Percentiles rank a stretch among this genome's conserved stretches.
These are phyloP conservation scores for Agrilus mali DNA, from an alignment of 2,888 invertebrate genomes.

Conservation along the genomic window DNA sequence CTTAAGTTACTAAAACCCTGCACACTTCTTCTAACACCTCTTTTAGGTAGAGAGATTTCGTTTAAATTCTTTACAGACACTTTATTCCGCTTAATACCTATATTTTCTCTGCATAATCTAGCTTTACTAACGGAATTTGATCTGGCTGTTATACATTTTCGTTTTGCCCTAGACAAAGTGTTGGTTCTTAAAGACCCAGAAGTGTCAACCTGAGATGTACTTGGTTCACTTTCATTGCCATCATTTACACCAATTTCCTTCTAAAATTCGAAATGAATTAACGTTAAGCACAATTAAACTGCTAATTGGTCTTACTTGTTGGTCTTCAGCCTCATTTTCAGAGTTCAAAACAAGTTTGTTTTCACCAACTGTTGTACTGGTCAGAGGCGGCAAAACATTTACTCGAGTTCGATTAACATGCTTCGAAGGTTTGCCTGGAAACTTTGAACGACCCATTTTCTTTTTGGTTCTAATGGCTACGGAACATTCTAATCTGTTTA, in stretches of 20 bases:
- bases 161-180: too few species aligned
- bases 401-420: conserved; percentile 76
- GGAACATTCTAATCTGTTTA: too few species aligned
- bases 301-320: conserved; percentile 29
- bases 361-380: conserved; percentile 25
- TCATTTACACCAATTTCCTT: too few species aligned
- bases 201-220: too few species aligned
- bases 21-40: conserved; percentile 13
- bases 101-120: too few species aligned
- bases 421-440: conserved; percentile 81
- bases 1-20: conserved; percentile 12
- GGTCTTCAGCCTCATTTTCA: conserved; percentile 27
- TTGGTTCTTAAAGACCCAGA: too few species aligned
- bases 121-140: too few species aligned
- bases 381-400: conserved; percentile 51
- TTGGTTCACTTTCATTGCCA: too few species aligned
- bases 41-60: conserved; percentile 5
- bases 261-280: neutral
- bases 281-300: neutral
- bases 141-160: conserved; percentile 1
- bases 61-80: too few species aligned
- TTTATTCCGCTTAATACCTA: too few species aligned
- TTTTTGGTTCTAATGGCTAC: neutral
- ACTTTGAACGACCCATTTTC: conserved; percentile 66
- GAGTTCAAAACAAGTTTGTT: conserved; percentile 26